These are phyloP conservation scores for Brenthis daphne DNA, from an alignment of 2,888 invertebrate species.

Conservation along the genomic window DNA sequence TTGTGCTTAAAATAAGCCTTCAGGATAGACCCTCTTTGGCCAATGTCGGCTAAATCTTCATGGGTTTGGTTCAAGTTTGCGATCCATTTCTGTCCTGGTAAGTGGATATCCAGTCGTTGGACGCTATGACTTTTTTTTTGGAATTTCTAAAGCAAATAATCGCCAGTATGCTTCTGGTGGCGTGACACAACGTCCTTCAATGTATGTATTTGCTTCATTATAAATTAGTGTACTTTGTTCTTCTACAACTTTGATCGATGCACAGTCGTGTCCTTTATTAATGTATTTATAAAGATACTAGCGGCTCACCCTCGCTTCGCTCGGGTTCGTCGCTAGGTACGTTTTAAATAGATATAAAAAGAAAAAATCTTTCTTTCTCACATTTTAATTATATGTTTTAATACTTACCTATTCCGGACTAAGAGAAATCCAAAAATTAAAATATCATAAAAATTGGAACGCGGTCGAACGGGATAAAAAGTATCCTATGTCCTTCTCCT, in stretches of 20 bases:
- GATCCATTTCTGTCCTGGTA: slow-evolving; percentile 34
- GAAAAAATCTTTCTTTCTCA: no score
- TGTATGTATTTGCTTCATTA: slow-evolving; percentile 34
- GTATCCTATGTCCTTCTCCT: no score
- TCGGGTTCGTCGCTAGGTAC: no score
- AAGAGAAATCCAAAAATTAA: no score
- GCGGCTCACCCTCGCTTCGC: no score
- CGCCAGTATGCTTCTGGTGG: slow-evolving; percentile 45
- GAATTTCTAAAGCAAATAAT: slow-evolving; percentile 45
- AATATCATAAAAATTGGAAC: no score
- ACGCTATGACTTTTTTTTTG: slow-evolving; percentile 44
- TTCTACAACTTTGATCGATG: slow-evolving; percentile 34
- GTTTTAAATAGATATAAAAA: no score
- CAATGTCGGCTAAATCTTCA: slow-evolving; percentile 36
- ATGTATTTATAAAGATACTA: slow-evolving; percentile 38
- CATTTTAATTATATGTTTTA: no score
- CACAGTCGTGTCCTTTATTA: slow-evolving; percentile 33
- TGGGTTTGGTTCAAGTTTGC: slow-evolving; percentile 33
- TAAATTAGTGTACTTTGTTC: slow-evolving; percentile 32
- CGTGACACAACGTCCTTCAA: slow-evolving; percentile 36
- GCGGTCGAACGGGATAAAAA: no score
- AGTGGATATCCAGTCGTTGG: slow-evolving; percentile 33
- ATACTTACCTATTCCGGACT: no score
- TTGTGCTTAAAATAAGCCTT: slow-evolving; percentile 35
- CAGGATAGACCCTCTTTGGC: slow-evolving; percentile 33